Evolutionary conservation across 2,888 invertebrate species (phyloP).

Genomic region (Sussaba pulchella): DNA sequence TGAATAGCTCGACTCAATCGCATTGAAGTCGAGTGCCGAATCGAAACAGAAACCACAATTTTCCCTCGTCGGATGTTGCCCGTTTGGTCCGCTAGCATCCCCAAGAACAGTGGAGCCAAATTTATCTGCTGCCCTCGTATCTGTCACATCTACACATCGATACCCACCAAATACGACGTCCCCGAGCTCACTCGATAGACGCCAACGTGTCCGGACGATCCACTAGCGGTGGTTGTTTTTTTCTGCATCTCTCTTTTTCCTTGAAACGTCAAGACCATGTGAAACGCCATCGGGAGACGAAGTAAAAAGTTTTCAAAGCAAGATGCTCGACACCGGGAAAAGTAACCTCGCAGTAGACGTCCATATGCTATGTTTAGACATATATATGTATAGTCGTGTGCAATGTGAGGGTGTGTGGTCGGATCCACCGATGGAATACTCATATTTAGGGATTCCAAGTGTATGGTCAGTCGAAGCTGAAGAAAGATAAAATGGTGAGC

Average conservation of each 20-base stretch:
- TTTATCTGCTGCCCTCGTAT: neutral
- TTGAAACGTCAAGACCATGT: constrained; percentile 6
- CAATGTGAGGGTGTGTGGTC: constrained; percentile 65
- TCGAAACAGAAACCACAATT: too few species aligned
- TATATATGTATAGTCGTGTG: neutral
- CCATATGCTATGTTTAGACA: constrained; percentile 4
- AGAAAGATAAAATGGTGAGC: constrained; percentile 16
- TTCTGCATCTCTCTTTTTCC: constrained; percentile 30
- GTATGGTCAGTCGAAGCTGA: constrained; percentile 19
- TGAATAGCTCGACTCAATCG: neutral
- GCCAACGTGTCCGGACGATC: constrained; percentile 46
- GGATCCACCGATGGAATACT: constrained; percentile 73
- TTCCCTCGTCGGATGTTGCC: too few species aligned
- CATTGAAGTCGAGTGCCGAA: neutral
- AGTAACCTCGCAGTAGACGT: constrained; percentile 40
- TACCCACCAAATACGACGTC: constrained; percentile 73
- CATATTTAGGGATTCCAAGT: constrained; percentile 73
- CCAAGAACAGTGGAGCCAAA: neutral
- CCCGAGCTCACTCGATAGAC: constrained; percentile 73
- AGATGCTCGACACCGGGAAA: neutral
- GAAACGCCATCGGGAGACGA: constrained; percentile 14
- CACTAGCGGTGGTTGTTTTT: constrained; percentile 30
- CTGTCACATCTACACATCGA: constrained; percentile 29
- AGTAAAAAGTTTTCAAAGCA: constrained; percentile 43
- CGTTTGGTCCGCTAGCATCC: constrained; percentile 50